These are phyloP conservation scores for Zootermopsis nevadensis DNA, from an alignment of 2,888 invertebrate species.

Conservation along the genomic window DNA sequence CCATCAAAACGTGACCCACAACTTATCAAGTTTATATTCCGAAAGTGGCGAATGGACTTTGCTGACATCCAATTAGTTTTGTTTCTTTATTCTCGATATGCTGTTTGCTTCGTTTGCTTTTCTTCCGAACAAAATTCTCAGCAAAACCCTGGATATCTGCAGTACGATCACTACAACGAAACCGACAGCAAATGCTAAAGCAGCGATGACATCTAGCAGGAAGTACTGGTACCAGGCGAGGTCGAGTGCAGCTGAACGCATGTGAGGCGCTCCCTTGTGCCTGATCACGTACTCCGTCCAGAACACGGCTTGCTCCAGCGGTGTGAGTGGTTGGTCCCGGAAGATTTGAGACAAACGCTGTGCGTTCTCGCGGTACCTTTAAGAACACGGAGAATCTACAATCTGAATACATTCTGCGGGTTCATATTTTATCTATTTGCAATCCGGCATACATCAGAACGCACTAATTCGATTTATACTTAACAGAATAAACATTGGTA, in stretches of 20 bases:
- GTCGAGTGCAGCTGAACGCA: constrained; percentile 39
- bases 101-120: too few species aligned
- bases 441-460: too few species aligned
- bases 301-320: constrained; percentile 58
- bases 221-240: constrained; percentile 43
- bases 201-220: constrained; percentile 41
- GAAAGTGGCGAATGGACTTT: too few species aligned
- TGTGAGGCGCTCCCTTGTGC: constrained; percentile 53
- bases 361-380: constrained; percentile 7
- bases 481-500: too few species aligned
- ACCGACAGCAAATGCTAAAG: not conserved
- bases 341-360: constrained; percentile 64
- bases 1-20: too few species aligned
- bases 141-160: not conserved
- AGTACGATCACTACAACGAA: not conserved
- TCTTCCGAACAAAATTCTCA: too few species aligned
- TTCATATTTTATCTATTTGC: too few species aligned
- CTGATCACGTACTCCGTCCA: constrained; percentile 53
- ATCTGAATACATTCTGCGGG: not conserved
- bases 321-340: constrained; percentile 68
- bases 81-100: too few species aligned
- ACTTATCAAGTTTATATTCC: too few species aligned
- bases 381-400: not conserved
- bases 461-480: too few species aligned
- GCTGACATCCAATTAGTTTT: too few species aligned